Evolutionary conservation across 2,113 vertebrate species (phyloP).

Genomic region (Dasyurus viverrinus): DNA sequence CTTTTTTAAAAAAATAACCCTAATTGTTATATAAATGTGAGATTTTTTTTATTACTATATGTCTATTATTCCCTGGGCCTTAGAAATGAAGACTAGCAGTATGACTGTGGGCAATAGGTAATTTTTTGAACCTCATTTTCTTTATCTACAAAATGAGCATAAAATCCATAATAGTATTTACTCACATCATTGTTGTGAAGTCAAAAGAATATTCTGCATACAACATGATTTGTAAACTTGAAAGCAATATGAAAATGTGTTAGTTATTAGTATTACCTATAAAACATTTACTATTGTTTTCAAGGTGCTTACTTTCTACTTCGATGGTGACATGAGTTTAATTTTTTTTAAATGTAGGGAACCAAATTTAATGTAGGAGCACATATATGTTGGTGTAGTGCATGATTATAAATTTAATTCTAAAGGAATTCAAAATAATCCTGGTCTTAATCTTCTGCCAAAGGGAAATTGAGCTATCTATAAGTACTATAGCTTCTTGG

Average conservation of each 20-base stretch:
- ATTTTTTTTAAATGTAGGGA: background rate
- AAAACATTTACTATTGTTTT: background rate
- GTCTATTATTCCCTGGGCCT: background rate
- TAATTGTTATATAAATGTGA: background rate
- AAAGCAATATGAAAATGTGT: background rate
- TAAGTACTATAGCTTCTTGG: background rate
- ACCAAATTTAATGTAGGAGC: background rate
- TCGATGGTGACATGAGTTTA: background rate
- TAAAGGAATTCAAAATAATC: background rate
- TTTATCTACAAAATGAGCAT: background rate
- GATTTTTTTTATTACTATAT: background rate
- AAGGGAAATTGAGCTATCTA: constrained; percentile 13
- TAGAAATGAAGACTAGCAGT: background rate
- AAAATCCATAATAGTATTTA: background rate
- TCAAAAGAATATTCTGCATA: background rate
- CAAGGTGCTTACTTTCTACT: background rate
- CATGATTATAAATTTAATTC: background rate
- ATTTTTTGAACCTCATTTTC: background rate
- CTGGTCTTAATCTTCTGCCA: background rate
- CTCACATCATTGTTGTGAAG: background rate
- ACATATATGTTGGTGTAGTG: background rate
- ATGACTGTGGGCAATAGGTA: background rate
- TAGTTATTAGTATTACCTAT: background rate
- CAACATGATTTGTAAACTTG: background rate
- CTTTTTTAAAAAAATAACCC: background rate